Evolutionary conservation across 2,113 vertebrate genomes (phyloP), one percentile per base, ranked within the genome.

Genomic region (Pao palembangensis): DNA sequence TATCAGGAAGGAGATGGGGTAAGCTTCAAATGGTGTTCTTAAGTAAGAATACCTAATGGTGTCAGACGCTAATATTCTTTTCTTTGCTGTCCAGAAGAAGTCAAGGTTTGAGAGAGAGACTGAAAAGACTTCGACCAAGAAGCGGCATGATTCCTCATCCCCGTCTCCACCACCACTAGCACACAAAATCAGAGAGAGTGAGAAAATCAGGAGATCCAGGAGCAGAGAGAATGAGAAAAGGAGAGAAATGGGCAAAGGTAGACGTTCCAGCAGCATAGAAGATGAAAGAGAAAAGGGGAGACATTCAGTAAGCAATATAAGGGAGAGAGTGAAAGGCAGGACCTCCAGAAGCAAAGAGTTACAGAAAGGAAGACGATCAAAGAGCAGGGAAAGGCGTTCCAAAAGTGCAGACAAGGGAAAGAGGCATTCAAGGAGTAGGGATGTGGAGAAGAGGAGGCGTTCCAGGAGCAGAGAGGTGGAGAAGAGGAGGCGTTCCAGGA

Each of bases 81-180:
- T 52, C 1, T 34, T 41, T 19, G 17, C 23, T 8, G 0, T 62
- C 4, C 50, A 90, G 89, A 90, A 69, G 77, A 76, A 59, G 63
- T 55, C 46, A 16, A 74, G 78, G 41, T 12, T 13, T 0, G 72
- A 82, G 15, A 67, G 58, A 51, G 73, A 76, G 53, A 59, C 6
- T 4, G 68, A 78, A 51, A 76, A 75, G 63, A 55, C 55, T 15
- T 43, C 64, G 16, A 0, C 74, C 31, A 79, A 51, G 41, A 84
- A 25, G 60, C 81, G 85, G 41, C 81, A 76, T 0, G 81, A 83
- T 69, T 87, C 80, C 5, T 78, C 73, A 0, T 73, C 87, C 1
- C 79, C 80, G 0, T 84, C 84, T 51, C 81, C 85, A 0, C 49
- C 23, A 1, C 63, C 73, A 17, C 75, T 60, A 38, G 15, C 41